Conservation (phyloP, 2,113 vertebrate species). For the Merops nubicus region DNA sequence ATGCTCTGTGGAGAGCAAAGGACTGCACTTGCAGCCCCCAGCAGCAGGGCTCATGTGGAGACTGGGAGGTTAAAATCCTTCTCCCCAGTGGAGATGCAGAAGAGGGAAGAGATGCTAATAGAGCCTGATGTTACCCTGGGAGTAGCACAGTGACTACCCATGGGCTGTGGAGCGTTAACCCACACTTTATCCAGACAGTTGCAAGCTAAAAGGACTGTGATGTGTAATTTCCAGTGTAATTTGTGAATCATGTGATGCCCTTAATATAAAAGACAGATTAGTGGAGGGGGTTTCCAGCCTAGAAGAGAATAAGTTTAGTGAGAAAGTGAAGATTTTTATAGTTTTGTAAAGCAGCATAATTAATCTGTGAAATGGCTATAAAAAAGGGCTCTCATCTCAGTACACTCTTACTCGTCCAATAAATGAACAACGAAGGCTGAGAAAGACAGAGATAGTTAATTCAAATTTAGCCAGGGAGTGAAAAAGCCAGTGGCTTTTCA, state of each 20-base stretch:
- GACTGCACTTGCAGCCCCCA: background rate
- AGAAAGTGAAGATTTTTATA: background rate
- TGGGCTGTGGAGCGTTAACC: background rate
- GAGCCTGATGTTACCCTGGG: background rate
- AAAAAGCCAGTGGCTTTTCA: background rate
- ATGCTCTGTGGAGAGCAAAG: background rate
- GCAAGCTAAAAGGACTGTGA: background rate
- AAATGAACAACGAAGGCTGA: background rate
- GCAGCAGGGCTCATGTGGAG: background rate
- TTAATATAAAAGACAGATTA: background rate
- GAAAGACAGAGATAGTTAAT: background rate
- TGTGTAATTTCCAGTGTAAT: background rate
- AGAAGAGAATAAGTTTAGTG: background rate
- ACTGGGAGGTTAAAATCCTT: background rate
- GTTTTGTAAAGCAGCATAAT: background rate
- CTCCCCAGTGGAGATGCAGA: background rate
- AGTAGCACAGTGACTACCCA: background rate
- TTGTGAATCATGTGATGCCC: background rate
- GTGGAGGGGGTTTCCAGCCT: background rate
- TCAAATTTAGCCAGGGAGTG: background rate
- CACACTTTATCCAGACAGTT: background rate
- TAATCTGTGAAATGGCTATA: background rate
- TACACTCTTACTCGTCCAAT: rapidly evolving
- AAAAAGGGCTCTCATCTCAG: background rate
- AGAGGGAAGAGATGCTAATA: background rate